Conservation (phyloP, 2,113 vertebrate species). For the Conger conger region DNA sequence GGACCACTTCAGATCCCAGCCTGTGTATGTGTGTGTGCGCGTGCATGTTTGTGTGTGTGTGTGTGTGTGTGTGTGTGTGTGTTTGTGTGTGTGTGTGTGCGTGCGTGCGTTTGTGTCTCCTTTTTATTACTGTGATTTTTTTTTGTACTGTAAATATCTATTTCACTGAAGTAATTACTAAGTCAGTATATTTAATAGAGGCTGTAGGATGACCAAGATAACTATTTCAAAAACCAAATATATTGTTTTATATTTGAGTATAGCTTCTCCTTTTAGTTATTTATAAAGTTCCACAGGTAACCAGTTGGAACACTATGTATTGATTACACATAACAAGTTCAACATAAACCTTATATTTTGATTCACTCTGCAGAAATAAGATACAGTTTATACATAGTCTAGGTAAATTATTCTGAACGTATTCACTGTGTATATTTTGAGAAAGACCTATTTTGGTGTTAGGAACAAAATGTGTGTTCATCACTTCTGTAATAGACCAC, state of each 20-base stretch:
- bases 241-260: neutral
- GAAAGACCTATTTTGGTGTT: neutral
- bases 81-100: neutral
- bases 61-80: neutral
- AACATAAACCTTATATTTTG: neutral
- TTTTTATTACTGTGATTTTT: conserved; percentile 20
- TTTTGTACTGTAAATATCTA: conserved; percentile 50
- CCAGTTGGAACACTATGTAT: neutral
- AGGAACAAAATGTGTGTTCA: neutral
- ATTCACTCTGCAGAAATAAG: neutral
- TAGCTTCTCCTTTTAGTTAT: neutral
- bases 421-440: neutral
- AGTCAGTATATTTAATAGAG: conserved; percentile 4
- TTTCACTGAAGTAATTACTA: conserved; percentile 19
- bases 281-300: neutral
- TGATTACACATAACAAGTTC: too few species aligned
- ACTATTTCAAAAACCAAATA: conserved; percentile 9
- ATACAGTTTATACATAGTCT: neutral
- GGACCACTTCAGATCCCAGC: neutral
- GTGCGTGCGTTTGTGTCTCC: neutral
- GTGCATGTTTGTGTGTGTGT: neutral
- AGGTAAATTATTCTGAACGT: neutral
- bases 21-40: neutral
- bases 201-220: neutral
- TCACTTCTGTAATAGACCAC: neutral